These are phyloP conservation scores for Caenorhabditis sp. DNA, from an alignment of 2,888 invertebrate genomes.

Conservation along the genomic window DNA sequence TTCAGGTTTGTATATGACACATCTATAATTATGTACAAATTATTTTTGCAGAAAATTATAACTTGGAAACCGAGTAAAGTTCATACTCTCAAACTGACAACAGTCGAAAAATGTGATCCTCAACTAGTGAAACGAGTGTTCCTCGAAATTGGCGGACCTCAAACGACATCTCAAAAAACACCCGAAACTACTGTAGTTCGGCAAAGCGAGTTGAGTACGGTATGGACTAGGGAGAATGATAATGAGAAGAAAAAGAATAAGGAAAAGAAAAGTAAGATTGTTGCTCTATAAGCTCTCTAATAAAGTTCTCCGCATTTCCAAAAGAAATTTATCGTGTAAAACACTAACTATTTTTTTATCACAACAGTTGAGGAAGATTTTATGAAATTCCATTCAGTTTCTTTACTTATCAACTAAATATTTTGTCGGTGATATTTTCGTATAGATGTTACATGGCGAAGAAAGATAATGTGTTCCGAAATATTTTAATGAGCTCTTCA, in stretches of 20 bases:
- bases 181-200: background rate
- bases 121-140: conserved; percentile 32
- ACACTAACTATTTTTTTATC: too few species aligned
- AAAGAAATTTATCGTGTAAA: too few species aligned
- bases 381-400: too few species aligned
- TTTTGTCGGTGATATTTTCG: too few species aligned
- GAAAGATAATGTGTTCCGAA: too few species aligned
- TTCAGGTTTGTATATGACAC: too few species aligned
- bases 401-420: too few species aligned
- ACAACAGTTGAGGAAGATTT: too few species aligned
- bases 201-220: background rate
- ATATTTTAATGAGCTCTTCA: too few species aligned
- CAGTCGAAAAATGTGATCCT: conserved; percentile 36
- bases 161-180: background rate
- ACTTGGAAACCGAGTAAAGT: conserved; percentile 9
- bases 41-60: conserved; percentile 14
- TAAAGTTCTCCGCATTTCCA: too few species aligned
- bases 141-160: conserved; percentile 9
- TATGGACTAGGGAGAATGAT: background rate
- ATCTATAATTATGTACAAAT: too few species aligned
- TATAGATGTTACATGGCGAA: too few species aligned
- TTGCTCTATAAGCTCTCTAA: background rate
- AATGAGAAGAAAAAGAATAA: background rate
- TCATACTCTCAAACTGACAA: conserved; percentile 24
- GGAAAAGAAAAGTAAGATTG: background rate